Evolutionary conservation across 2,888 invertebrate genomes (phyloP).

Genomic region (Tenthredo amoena): DNA sequence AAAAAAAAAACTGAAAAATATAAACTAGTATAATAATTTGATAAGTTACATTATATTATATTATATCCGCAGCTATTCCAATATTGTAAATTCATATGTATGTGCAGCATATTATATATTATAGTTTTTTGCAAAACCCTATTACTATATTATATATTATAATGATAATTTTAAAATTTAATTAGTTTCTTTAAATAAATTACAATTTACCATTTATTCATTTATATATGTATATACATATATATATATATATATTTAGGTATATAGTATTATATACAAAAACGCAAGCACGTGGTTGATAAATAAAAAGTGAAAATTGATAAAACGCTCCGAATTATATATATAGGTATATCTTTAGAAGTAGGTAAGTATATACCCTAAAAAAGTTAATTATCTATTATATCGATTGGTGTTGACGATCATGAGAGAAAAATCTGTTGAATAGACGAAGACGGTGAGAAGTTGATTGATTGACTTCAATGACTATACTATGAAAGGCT

Average conservation of each 20-base stretch:
- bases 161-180: slow-evolving; percentile 10
- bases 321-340: neutral
- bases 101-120: slow-evolving; percentile 5
- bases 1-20: neutral
- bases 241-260: neutral
- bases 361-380: too few species aligned
- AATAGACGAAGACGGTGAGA: neutral
- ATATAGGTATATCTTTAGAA: neutral
- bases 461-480: slow-evolving; percentile 9
- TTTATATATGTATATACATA: neutral
- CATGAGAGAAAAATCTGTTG: neutral
- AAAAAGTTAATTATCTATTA: slow-evolving; percentile 11
- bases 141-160: neutral
- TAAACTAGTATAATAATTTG: neutral
- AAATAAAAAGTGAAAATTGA: neutral
- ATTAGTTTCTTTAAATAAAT: slow-evolving; percentile 11
- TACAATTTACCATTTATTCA: neutral
- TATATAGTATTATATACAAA: neutral
- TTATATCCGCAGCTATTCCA: neutral
- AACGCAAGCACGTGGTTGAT: neutral
- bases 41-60: neutral
- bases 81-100: neutral
- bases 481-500: neutral
- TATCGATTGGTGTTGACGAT: neutral
- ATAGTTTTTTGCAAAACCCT: neutral